Evolutionary conservation across 2,113 vertebrate genomes (phyloP).

Genomic region (Deroptyus accipitrinus): DNA sequence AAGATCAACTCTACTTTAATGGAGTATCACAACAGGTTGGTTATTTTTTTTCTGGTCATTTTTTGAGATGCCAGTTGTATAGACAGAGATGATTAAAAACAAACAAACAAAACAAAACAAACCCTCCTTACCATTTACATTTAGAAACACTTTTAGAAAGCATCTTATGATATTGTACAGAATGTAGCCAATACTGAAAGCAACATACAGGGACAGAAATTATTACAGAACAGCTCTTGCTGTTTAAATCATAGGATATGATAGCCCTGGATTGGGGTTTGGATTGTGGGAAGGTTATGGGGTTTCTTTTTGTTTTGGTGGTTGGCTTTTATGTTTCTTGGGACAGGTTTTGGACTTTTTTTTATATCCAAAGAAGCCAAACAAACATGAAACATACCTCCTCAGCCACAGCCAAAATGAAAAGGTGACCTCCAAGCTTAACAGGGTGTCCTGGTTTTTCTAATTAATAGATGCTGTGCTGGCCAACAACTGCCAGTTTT

Average conservation of each 20-base stretch:
- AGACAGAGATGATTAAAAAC: not conserved
- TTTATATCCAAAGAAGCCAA: not conserved
- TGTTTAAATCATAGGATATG: not conserved
- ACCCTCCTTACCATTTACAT: not conserved
- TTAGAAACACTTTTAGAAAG: not conserved
- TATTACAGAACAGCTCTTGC: not conserved
- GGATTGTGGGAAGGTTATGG: not conserved
- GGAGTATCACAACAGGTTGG: not conserved
- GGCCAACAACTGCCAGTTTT: not conserved
- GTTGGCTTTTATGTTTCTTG: not conserved
- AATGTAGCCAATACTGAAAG: not conserved
- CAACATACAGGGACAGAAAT: not conserved
- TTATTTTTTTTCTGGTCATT: not conserved
- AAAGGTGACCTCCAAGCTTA: not conserved
- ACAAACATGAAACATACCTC: not conserved
- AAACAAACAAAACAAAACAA: not conserved
- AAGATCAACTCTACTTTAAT: fast-evolving
- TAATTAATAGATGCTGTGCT: not conserved
- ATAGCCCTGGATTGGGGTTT: not conserved
- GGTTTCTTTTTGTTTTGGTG: not conserved
- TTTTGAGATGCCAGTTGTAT: not conserved
- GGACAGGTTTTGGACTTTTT: not conserved
- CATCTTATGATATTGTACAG: not conserved
- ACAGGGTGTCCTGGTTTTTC: not conserved
- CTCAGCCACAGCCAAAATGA: not conserved